A percentile compares a stretch with the other conserved stretches of the same genome.
Evolutionary conservation across 2,888 invertebrate species (phyloP).

Genomic region (Limulus polyphemus): DNA sequence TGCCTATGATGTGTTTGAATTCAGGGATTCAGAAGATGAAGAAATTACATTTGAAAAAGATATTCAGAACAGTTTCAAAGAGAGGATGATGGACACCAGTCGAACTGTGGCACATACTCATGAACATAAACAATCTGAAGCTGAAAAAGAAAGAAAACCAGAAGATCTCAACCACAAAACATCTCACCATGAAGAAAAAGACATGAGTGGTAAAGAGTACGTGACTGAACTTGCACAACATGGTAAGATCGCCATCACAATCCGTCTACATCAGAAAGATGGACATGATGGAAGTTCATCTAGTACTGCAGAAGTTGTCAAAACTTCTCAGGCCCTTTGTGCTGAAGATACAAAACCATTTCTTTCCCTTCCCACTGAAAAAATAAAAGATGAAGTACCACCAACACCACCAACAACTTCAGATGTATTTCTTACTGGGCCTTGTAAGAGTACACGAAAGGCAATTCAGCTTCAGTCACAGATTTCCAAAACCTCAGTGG

Average conservation of each 20-base stretch:
- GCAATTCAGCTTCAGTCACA: slow-evolving; percentile 36
- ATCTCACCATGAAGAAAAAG: slow-evolving; percentile 1
- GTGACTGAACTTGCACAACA: slow-evolving; percentile 25
- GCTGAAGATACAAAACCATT: slow-evolving; percentile 19
- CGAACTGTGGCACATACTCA: slow-evolving; percentile 5
- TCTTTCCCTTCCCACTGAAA: slow-evolving; percentile 4
- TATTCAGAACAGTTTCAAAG: slow-evolving; percentile 12
- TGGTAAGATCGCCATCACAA: slow-evolving; percentile 26
- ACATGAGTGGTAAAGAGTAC: slow-evolving; percentile 15
- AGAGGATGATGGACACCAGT: slow-evolving; percentile 13
- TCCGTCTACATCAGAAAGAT: slow-evolving; percentile 25
- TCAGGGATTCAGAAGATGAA: slow-evolving; percentile 67
- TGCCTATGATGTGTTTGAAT: slow-evolving; percentile 73
- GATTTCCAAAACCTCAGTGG: slow-evolving; percentile 55
- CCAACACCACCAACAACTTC: slow-evolving; percentile 7
- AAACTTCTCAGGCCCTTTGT: slow-evolving; percentile 22
- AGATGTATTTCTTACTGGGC: slow-evolving; percentile 4
- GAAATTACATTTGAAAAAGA: slow-evolving; percentile 29
- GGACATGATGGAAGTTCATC: slow-evolving; percentile 20
- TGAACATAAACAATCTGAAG: slow-evolving; percentile 7
- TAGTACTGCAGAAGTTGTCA: slow-evolving; percentile 24
- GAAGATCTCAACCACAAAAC: not conserved
- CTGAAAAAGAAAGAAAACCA: not conserved
- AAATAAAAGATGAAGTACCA: slow-evolving; percentile 7
- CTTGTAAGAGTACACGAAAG: slow-evolving; percentile 26